Evolutionary conservation across 2,113 vertebrate species (phyloP).

Genomic region (Rhinichthys klamathensis): DNA sequence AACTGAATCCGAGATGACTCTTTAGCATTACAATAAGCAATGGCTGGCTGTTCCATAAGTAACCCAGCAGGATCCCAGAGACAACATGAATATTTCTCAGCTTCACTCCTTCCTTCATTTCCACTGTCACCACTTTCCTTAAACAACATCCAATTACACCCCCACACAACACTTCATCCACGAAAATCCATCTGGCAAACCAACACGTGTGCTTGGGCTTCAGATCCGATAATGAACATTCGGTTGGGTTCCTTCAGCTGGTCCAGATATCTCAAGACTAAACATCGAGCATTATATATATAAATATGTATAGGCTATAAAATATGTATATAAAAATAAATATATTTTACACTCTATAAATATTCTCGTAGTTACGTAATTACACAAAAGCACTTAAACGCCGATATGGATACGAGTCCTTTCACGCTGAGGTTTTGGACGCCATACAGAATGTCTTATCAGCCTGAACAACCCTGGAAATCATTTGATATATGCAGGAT

Average conservation of each 20-base stretch:
- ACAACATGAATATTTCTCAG: conserved; percentile 21
- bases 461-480: conserved; percentile 25
- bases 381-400: background rate
- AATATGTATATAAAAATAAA: background rate
- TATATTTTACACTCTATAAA: background rate
- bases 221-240: conserved; percentile 25
- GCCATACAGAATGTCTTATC: conserved; percentile 24
- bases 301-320: background rate
- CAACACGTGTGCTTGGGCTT: conserved; percentile 19
- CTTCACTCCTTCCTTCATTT: conserved; percentile 35
- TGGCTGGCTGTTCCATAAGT: conserved; percentile 16
- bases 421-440: background rate
- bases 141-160: conserved; percentile 45
- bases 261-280: background rate
- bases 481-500: conserved; percentile 55
- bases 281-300: background rate
- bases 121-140: conserved; percentile 40
- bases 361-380: background rate
- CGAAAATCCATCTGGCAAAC: conserved; percentile 41
- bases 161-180: conserved; percentile 41
- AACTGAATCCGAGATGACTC: background rate
- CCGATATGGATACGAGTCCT: background rate
- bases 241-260: conserved; percentile 4
- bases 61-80: conserved; percentile 23
- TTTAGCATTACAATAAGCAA: background rate